Conservation (phyloP, 2,113 vertebrate genomes). For the Lagopus leucura region DNA sequence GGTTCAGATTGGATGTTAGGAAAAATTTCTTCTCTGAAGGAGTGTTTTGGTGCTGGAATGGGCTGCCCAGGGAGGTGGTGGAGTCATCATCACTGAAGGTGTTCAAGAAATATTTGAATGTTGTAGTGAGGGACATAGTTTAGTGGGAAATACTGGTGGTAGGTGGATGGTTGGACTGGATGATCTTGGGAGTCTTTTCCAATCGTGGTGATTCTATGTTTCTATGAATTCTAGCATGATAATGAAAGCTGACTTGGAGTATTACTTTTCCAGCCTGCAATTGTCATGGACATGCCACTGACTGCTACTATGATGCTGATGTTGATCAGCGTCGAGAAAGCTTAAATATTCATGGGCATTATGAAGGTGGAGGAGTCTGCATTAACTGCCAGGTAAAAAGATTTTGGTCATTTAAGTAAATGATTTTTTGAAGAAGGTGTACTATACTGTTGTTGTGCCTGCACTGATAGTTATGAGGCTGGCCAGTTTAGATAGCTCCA, state of each 20-base stretch:
- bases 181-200: too few species aligned
- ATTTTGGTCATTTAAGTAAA: background rate
- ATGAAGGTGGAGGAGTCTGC: conserved; percentile 93
- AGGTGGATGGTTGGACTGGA: too few species aligned
- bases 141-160: too few species aligned
- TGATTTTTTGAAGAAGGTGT: background rate
- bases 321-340: conserved; percentile 84
- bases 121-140: too few species aligned
- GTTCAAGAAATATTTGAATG: too few species aligned
- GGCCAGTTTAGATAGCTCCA: background rate
- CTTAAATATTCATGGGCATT: conserved; percentile 84
- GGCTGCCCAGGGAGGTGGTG: too few species aligned
- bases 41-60: too few species aligned
- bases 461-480: background rate
- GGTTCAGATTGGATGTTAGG: too few species aligned
- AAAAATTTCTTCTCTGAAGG: too few species aligned
- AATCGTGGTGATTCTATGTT: too few species aligned
- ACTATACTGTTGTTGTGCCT: background rate
- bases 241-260: conserved; percentile 8
- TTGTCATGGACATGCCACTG: conserved; percentile 89
- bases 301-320: conserved; percentile 91
- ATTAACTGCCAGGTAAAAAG: conserved; percentile 90
- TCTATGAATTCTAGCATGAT: background rate
- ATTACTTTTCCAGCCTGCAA: conserved; percentile 85
- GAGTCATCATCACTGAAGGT: too few species aligned